A percentile compares a stretch with the other conserved stretches of the same genome.
These are phyloP conservation scores for Carterocephalus palaemon DNA, from an alignment of 2,888 invertebrate genomes.

Conservation along the genomic window DNA sequence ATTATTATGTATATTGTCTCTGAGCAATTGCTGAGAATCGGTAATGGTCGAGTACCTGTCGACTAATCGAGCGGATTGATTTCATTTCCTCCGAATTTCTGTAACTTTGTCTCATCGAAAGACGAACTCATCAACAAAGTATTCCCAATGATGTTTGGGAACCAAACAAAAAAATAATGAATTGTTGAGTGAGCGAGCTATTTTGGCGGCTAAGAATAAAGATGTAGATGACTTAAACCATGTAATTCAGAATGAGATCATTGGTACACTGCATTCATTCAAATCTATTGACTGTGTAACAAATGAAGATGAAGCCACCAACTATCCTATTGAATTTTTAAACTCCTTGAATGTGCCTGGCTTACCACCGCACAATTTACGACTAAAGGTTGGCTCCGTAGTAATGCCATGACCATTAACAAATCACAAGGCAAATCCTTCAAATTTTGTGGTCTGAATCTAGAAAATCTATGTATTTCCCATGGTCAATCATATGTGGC, in stretches of 20 bases:
- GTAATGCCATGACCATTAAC: constrained; percentile 30
- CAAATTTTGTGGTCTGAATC: constrained; percentile 13
- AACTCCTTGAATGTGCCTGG: constrained; percentile 18
- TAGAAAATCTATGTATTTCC: constrained; percentile 30
- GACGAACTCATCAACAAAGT: constrained; percentile 32
- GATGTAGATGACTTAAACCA: constrained; percentile 20
- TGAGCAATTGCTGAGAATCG: constrained; percentile 44
- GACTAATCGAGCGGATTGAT: constrained; percentile 43
- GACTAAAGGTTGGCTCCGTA: constrained; percentile 15
- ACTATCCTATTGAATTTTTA: constrained; percentile 30
- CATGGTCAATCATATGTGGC: constrained; percentile 33
- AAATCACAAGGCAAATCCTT: constrained; percentile 32
- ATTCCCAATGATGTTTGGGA: constrained; percentile 24
- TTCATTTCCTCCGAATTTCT: constrained; percentile 43
- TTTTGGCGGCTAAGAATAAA: background rate
- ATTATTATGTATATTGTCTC: constrained; percentile 42
- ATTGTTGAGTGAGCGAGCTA: background rate
- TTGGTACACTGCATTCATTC: constrained; percentile 25
- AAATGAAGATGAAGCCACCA: constrained; percentile 36
- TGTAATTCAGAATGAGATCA: constrained; percentile 34
- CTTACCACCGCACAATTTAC: constrained; percentile 22
- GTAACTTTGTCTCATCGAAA: constrained; percentile 36
- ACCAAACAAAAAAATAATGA: background rate
- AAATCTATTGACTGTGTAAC: constrained; percentile 36
- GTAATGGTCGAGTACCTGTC: constrained; percentile 40